Evolutionary conservation across 2,113 vertebrate genomes (phyloP).

Genomic region (Sarotherodon lohbergeri): DNA sequence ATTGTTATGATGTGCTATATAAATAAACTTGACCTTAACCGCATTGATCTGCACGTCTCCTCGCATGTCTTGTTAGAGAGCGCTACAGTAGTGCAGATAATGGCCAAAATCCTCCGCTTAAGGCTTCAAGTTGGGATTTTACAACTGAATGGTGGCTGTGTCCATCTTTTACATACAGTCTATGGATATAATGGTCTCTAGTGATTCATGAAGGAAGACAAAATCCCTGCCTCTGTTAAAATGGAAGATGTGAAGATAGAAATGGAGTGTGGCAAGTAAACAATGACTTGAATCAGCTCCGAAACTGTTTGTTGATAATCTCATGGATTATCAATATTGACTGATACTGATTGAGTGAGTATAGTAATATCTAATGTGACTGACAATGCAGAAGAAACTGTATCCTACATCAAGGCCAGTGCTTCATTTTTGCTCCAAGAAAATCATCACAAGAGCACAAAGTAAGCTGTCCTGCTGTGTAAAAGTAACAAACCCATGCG

Average conservation of each 20-base stretch:
- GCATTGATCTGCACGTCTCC: neutral
- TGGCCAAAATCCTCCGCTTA: accelerated
- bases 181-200: neutral
- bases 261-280: neutral
- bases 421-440: neutral
- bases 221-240: neutral
- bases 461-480: neutral
- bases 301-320: neutral
- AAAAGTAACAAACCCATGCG: neutral
- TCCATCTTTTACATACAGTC: neutral
- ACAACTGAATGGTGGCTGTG: neutral
- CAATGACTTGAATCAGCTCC: neutral
- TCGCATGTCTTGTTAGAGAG: neutral
- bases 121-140: neutral
- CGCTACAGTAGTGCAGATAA: neutral
- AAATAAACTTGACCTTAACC: neutral
- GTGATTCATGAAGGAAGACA: neutral
- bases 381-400: neutral
- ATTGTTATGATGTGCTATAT: neutral
- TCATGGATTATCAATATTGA: neutral
- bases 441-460: neutral
- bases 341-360: neutral
- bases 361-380: neutral
- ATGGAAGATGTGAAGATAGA: neutral
- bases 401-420: neutral